Percentiles rank a stretch among this genome's conserved stretches.
Conservation (phyloP, 2,888 invertebrate genomes). For the Drosophila anomelani region DNA sequence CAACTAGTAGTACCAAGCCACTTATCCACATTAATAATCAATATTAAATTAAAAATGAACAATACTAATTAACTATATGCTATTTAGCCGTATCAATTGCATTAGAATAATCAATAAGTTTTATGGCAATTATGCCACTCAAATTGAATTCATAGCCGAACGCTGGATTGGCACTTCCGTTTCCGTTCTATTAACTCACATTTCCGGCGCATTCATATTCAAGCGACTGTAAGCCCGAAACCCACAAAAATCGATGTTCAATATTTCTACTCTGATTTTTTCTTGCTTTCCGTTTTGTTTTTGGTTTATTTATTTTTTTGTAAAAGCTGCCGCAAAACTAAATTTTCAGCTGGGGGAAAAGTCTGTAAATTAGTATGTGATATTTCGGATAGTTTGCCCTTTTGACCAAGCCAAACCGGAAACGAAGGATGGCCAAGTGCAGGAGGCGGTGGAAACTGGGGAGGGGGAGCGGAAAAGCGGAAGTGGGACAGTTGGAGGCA, state of each 20-base stretch:
- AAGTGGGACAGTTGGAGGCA: conserved; percentile 29
- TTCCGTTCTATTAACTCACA: conserved; percentile 72
- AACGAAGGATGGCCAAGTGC: conserved; percentile 44
- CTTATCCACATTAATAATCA: conserved; percentile 4
- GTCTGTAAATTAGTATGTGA: conserved; percentile 71
- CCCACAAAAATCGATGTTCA: conserved; percentile 39
- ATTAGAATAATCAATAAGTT: conserved; percentile 32
- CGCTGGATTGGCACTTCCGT: conserved; percentile 49
- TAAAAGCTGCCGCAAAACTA: conserved; percentile 8
- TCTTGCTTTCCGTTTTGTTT: not conserved
- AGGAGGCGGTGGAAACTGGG: not conserved
- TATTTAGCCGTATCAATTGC: conserved; percentile 17
- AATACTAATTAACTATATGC: conserved; percentile 6
- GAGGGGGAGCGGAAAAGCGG: conserved; percentile 1
- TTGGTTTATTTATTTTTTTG: conserved; percentile 5
- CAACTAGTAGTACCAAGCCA: too few species aligned
- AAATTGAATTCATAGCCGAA: conserved; percentile 44
- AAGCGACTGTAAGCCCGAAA: conserved; percentile 44
- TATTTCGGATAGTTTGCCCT: conserved; percentile 72
- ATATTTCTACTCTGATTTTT: conserved; percentile 17
- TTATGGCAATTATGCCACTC: conserved; percentile 28
- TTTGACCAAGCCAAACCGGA: conserved; percentile 63
- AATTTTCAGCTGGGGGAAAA: conserved; percentile 37
- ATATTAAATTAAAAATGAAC: conserved; percentile 12
- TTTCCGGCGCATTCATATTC: conserved; percentile 59